Conservation (phyloP, 2,888 invertebrate genomes). For the Nomada hirtipes region DNA sequence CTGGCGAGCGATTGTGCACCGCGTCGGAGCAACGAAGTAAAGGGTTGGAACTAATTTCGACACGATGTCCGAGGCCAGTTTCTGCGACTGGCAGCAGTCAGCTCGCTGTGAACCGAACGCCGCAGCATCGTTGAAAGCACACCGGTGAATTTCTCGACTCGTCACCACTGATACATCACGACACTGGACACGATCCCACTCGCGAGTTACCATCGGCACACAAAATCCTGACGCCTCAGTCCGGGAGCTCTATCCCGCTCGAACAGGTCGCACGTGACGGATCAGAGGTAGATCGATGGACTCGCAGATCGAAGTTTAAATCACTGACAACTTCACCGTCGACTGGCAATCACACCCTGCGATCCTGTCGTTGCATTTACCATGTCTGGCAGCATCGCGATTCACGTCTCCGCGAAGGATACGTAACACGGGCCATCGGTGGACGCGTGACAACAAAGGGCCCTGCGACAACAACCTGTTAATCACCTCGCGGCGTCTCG, state of each 20-base stretch:
- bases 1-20: background rate
- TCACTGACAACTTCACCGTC: background rate
- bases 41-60: background rate
- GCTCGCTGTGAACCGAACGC: conserved; percentile 6
- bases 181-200: conserved; percentile 33
- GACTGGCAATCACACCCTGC: conserved; percentile 40
- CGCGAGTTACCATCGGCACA: conserved; percentile 17
- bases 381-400: no score
- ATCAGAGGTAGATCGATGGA: conserved; percentile 17
- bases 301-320: no score
- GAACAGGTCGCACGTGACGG: conserved; percentile 20
- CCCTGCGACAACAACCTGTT: conserved; percentile 69
- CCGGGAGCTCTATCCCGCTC: background rate
- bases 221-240: background rate
- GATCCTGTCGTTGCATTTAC: no score
- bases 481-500: conserved; percentile 60
- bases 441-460: conserved; percentile 43
- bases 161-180: conserved; percentile 39
- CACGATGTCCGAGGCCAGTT: conserved; percentile 39
- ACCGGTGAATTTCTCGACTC: conserved; percentile 1
- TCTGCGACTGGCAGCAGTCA: conserved; percentile 10
- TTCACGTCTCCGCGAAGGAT: no score
- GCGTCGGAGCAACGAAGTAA: background rate
- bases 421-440: background rate
- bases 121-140: conserved; percentile 40